Evolutionary conservation across 2,888 invertebrate genomes (phyloP), one percentile per base, ranked within the genome.

Genomic region (Macrophya annulata): DNA sequence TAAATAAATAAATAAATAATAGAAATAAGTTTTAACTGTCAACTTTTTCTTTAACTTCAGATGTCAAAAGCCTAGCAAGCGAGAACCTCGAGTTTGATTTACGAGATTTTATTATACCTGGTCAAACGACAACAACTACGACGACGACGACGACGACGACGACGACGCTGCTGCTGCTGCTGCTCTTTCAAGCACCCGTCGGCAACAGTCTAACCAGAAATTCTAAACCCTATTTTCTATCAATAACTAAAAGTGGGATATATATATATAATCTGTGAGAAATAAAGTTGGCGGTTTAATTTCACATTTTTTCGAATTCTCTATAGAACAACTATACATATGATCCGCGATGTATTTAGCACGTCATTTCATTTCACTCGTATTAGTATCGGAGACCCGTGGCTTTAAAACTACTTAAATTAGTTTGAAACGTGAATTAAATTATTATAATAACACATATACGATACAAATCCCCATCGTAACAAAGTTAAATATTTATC

Each of bases 101-200:
- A 68, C 68, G 68, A 68, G 68, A 68, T 68, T 68, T 68, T 68
- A 15, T 68, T 68, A 68, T 68, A 68, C 31, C 68, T 37, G 31
- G 37, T 37, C 6, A 15, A 8, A 37, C 68, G 37, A 25, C 10
- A 10, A 25, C 25, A 10, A 62, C 12, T 21, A 12, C 10, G 25
- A 48, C 10, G 48, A 48, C 10, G 48, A 15, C 48, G 9, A 9
- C 15, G n/a, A 12, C 10, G 25, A 48, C 10, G 48, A 48, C 10
- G 48, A 15, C 48, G 9, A 9, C 15, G n/a, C n/a, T n/a, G n/a
- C n/a, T n/a, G 48, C 48, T 48, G 48, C 48, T 15, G 48, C 48
- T 48, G 48, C 48, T 48, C 25, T 31, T 10, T 25, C 25, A 6
- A n/a, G 25, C 62, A 31, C 62, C 68, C 68, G 68, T 68, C 45